Percentiles rank a stretch among this genome's conserved stretches.
phyloP scores from a whole-genome alignment of 2,113 vertebrate species.

The Corythoichthys intestinalis region DNA sequence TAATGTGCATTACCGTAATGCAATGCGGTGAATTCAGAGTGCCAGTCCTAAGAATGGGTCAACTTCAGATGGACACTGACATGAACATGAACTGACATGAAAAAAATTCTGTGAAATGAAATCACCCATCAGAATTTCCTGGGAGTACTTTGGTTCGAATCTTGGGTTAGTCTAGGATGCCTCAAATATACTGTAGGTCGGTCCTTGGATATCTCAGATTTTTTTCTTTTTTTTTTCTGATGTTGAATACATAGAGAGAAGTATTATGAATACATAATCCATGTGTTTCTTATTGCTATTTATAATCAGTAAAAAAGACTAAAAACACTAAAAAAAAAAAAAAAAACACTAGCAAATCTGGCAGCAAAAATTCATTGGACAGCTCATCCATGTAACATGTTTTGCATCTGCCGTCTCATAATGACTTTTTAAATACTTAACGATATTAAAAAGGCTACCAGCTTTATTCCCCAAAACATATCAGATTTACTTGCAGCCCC shows the following conservation, averaged over 20 bases:
- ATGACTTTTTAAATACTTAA: neutral
- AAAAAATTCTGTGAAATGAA: too few species aligned
- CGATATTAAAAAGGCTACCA: neutral
- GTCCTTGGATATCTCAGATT: too few species aligned
- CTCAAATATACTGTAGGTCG: too few species aligned
- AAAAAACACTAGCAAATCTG: neutral
- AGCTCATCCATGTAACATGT: neutral
- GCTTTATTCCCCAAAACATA: slow-evolving; percentile 12
- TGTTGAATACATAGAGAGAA: neutral
- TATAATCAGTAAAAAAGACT: neutral
- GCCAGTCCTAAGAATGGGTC: too few species aligned
- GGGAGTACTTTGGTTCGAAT: too few species aligned
- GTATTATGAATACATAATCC: neutral
- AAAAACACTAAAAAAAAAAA: neutral
- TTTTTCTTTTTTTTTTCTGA: neutral
- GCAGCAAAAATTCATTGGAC: neutral
- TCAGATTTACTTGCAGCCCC: slow-evolving; percentile 18
- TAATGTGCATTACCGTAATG: too few species aligned
- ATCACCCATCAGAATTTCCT: too few species aligned
- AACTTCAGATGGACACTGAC: too few species aligned
- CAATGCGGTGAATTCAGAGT: too few species aligned
- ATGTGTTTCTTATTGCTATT: neutral
- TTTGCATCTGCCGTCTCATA: neutral
- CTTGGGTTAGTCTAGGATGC: too few species aligned
- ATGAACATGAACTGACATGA: too few species aligned